phyloP scores from a whole-genome alignment of 2,113 vertebrate genomes.

The Tetrao urogallus region DNA sequence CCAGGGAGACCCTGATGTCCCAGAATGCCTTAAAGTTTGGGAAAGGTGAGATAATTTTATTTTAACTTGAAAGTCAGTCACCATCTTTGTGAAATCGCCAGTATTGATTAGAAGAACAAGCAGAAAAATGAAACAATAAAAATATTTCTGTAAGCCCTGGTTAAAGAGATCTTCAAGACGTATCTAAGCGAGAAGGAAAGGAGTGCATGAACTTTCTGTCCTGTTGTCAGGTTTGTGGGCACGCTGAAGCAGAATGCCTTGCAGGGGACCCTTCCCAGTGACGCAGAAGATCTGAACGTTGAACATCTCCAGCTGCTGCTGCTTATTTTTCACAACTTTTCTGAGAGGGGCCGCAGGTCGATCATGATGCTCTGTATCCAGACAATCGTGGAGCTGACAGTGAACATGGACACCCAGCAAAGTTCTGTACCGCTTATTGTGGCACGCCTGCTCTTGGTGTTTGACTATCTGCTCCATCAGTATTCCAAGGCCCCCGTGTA shows the following conservation, averaged over 20 bases:
- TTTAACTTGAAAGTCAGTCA: not conserved
- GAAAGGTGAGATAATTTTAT: slow-evolving; percentile 85
- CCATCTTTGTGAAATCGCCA: not conserved
- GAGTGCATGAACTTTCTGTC: not conserved
- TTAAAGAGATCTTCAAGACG: not conserved
- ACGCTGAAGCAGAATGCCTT: slow-evolving; percentile 92
- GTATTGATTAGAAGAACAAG: not conserved
- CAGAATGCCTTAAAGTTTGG: slow-evolving; percentile 97
- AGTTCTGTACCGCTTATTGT: slow-evolving; percentile 88
- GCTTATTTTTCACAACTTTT: slow-evolving; percentile 96
- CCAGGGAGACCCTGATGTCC: slow-evolving; percentile 93
- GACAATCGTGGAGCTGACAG: slow-evolving; percentile 89
- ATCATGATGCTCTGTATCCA: slow-evolving; percentile 88
- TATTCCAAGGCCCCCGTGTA: slow-evolving; percentile 92
- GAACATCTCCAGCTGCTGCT: slow-evolving; percentile 97
- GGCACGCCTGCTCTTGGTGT: slow-evolving; percentile 90
- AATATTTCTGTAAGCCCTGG: not conserved
- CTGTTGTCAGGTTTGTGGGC: slow-evolving; percentile 86
- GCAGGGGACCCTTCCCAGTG: slow-evolving; percentile 86
- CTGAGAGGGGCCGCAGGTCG: slow-evolving; percentile 85
- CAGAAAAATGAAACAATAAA: not conserved
- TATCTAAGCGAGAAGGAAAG: not conserved
- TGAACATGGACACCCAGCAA: slow-evolving; percentile 86
- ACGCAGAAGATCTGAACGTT: slow-evolving; percentile 93
- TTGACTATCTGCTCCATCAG: slow-evolving; percentile 95